These are phyloP conservation scores for Lasius fuliginosus DNA, from an alignment of 2,888 invertebrate species.

Conservation along the genomic window DNA sequence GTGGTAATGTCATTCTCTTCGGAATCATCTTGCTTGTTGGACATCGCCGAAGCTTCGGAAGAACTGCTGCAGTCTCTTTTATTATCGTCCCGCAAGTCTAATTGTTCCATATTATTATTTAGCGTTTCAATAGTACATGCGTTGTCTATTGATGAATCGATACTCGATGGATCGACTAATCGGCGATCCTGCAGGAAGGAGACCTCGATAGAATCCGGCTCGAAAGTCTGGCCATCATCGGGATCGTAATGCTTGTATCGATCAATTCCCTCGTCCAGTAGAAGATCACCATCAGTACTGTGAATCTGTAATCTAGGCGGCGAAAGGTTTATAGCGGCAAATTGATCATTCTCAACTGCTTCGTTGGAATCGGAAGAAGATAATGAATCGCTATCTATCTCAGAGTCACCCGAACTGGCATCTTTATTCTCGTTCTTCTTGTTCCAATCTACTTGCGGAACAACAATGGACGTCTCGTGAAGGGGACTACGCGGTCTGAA, in stretches of 20 bases:
- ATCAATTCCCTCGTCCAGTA: conserved; percentile 85
- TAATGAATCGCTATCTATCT: conserved; percentile 89
- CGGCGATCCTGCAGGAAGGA: conserved; percentile 62
- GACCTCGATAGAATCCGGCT: conserved; percentile 85
- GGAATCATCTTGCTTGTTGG: conserved; percentile 87
- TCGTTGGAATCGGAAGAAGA: conserved; percentile 86
- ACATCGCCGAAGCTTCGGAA: conserved; percentile 85
- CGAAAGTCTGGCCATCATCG: conserved; percentile 76
- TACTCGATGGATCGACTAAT: not conserved
- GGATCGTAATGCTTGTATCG: conserved; percentile 62
- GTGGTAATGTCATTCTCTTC: conserved; percentile 90
- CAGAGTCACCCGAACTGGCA: conserved; percentile 83
- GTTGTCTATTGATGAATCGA: not conserved
- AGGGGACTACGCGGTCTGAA: conserved; percentile 88
- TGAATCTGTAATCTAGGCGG: conserved; percentile 92
- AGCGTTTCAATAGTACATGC: conserved; percentile 72
- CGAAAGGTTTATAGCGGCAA: conserved; percentile 82
- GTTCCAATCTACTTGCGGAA: conserved; percentile 89
- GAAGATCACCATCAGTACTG: conserved; percentile 90
- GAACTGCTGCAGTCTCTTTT: conserved; percentile 87
- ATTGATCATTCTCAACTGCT: conserved; percentile 69
- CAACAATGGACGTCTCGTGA: conserved; percentile 90
- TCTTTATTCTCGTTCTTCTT: conserved; percentile 85
- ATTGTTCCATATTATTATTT: conserved; percentile 81
- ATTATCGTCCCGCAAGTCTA: conserved; percentile 77